Evolutionary conservation across 92 coral and sea anemone genomes (phyloP).

Genomic region (Actinostola sp.): DNA sequence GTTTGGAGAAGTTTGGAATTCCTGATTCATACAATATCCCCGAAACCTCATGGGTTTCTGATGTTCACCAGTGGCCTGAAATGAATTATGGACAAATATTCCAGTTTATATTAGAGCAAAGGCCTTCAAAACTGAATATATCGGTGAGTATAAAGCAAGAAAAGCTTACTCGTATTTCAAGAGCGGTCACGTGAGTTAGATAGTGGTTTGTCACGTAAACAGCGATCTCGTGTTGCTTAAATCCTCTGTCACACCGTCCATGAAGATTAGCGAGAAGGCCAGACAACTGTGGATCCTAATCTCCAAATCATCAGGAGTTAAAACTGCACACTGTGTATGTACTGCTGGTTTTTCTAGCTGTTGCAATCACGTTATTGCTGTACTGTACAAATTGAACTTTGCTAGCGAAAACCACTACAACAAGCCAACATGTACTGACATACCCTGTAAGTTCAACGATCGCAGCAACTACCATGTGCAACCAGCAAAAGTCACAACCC

Average conservation of each 20-base stretch:
- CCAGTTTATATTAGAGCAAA: slow-evolving; percentile 37
- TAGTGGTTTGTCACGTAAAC: slow-evolving; percentile 11
- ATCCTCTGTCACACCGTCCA: slow-evolving; percentile 40
- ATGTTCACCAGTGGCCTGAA: slow-evolving; percentile 42
- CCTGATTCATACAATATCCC: slow-evolving; percentile 4
- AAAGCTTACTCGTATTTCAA: slow-evolving; percentile 47
- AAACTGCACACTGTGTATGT: slow-evolving; percentile 47
- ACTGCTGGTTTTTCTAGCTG: slow-evolving; percentile 49
- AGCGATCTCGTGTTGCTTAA: slow-evolving; percentile 21
- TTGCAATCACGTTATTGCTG: slow-evolving; percentile 55
- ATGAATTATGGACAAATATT: slow-evolving; percentile 26
- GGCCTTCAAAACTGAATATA: slow-evolving; percentile 45
- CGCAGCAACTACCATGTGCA: slow-evolving; percentile 17
- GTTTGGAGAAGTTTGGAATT: background rate
- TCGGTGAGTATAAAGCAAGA: slow-evolving; percentile 41
- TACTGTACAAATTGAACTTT: slow-evolving; percentile 55
- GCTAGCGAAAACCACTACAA: slow-evolving; percentile 27
- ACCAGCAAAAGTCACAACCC: slow-evolving; percentile 32
- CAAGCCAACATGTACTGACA: slow-evolving; percentile 43
- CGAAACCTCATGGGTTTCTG: slow-evolving; percentile 23
- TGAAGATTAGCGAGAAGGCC: slow-evolving; percentile 35
- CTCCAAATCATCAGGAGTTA: slow-evolving; percentile 30
- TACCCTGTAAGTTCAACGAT: slow-evolving; percentile 34
- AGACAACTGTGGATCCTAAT: slow-evolving; percentile 39
- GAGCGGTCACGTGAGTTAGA: slow-evolving; percentile 53